A percentile compares a stretch with the other conserved stretches of the same genome.
Conservation (phyloP, 1,140 invertebrate species). For the Diploscapter pachys region DNA sequence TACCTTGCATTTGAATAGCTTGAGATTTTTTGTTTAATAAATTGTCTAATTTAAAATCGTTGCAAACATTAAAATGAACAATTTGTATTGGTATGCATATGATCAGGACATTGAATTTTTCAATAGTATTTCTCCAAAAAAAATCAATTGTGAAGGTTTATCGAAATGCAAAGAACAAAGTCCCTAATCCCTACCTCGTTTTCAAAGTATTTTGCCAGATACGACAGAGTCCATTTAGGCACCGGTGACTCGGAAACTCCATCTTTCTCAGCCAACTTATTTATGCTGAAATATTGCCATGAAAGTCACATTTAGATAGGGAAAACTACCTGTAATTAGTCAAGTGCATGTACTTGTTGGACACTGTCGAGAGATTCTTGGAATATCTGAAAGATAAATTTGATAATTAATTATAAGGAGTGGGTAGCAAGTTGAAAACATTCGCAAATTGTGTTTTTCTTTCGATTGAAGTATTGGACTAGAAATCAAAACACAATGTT, state of each 20-base stretch:
- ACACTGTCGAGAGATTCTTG: conserved; percentile 72
- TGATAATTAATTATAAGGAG: conserved; percentile 6
- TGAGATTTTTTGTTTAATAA: too few species aligned
- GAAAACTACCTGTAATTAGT: conserved; percentile 75
- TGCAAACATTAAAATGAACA: too few species aligned
- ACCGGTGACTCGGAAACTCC: conserved; percentile 39
- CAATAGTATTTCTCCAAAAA: background rate
- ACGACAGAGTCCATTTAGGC: conserved; percentile 87
- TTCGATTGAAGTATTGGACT: background rate
- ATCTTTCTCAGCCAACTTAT: conserved; percentile 39
- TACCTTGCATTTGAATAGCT: background rate
- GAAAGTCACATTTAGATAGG: too few species aligned
- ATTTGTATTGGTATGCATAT: too few species aligned
- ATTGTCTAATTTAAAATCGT: too few species aligned
- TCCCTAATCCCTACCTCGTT: conserved; percentile 66
- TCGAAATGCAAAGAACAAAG: too few species aligned
- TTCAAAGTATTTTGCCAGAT: conserved; percentile 78
- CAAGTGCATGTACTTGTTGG: conserved; percentile 89
- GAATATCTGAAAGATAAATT: conserved; percentile 61
- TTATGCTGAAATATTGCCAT: conserved; percentile 62
- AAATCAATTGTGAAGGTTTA: background rate
- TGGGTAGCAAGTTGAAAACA: background rate
- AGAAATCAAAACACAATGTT: background rate
- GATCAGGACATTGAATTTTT: too few species aligned
- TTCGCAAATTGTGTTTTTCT: background rate